Base-by-base conservation (phyloP, 2,113 vertebrate genomes). In the Monarcha castaneiventris region DNA sequence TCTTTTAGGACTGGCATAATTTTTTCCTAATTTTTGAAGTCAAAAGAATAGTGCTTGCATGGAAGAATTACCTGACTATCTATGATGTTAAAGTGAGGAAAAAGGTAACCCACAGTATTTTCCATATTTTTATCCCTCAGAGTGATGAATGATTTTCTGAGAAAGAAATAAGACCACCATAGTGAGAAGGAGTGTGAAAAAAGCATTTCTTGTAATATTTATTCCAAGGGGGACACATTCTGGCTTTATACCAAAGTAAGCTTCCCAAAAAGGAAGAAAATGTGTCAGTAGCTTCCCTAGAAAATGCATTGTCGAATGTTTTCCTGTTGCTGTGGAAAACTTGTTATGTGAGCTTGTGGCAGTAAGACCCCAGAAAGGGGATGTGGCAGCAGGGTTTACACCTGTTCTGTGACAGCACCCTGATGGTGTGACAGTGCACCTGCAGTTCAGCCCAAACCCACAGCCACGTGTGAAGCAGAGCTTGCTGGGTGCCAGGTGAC, bases 381-480 rank as follows among this genome's bases (percentile, higher is more conserved):
- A 39, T 51, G 21, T 54, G 72, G n/a, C 73, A 72, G 58, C 39
- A 54, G 69, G 13, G 17, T 20, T 84, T 41, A 9, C 27, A 9
- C 19, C 48, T 61, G 51, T 33, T 12, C 3, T 37, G 44, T 46
- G 56, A 11, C 44, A 44, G 44, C 44, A 13, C 1, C 46, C 68
- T 3, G 0, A 0, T 16, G 32, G 44, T 14, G 5, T 59, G 54
- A 29, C 62, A 27, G 13, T 4, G 19, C 56, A 27, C 21, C 44
- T 80, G 58, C 69, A 81, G 39, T 75, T 61, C 81, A 39, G 26
- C 20, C 59, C 83, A 22, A 26, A 67, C 16, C 55, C 61, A n/a
- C 37, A 68, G 51, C 72, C 43, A 15, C 1, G 0, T 27, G 49
- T 27, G 48, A 29, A 49, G 46, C 17, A 33, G 49, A 80, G 23